These are phyloP conservation scores for Dryobotodes eremita DNA, from an alignment of 2,888 invertebrate genomes.

Conservation along the genomic window DNA sequence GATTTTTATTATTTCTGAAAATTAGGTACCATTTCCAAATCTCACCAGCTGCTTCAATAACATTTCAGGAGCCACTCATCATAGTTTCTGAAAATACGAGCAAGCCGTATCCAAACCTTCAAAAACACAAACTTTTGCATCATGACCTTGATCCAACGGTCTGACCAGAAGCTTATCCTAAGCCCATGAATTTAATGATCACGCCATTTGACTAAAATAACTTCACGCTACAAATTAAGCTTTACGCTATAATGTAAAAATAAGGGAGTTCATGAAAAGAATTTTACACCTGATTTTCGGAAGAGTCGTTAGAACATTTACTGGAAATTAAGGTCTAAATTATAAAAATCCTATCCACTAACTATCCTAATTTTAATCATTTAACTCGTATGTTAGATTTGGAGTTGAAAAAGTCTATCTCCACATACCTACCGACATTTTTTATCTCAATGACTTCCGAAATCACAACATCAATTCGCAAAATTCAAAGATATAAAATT, in stretches of 20 bases:
- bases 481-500: slow-evolving; percentile 51
- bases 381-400: background rate
- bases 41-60: background rate
- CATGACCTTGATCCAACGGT: background rate
- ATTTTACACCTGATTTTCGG: background rate
- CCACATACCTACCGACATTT: background rate
- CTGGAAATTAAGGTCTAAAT: too few relatives aligned
- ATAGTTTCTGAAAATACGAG: background rate
- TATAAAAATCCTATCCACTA: too few relatives aligned
- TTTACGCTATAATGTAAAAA: background rate
- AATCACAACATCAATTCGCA: slow-evolving; percentile 49
- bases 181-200: background rate
- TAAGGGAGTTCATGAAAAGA: background rate
- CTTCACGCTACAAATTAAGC: too few relatives aligned
- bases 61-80: background rate
- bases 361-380: background rate
- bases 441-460: slow-evolving; percentile 18
- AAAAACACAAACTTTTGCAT: background rate
- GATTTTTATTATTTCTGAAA: slow-evolving; percentile 50
- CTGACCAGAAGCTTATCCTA: too few relatives aligned
- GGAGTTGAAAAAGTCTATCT: background rate
- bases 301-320: background rate
- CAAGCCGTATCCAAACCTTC: background rate
- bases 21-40: slow-evolving; percentile 17
- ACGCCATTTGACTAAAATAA: too few relatives aligned